Evolutionary conservation across 2,888 invertebrate genomes (phyloP), one percentile per base, ranked within the genome.

Genomic region (Agrilus cyanescens): DNA sequence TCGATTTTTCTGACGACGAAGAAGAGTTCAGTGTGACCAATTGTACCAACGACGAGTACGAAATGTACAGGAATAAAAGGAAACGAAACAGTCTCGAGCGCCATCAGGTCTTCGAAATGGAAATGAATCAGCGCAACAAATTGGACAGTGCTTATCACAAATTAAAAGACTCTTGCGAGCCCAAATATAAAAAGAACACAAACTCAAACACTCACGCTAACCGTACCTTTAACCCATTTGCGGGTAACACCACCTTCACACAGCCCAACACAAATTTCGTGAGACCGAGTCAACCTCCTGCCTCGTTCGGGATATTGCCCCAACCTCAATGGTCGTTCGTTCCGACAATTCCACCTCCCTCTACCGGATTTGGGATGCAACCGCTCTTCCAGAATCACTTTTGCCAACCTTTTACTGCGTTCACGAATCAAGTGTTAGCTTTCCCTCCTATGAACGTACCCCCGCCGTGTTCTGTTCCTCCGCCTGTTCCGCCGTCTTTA

Each of bases 1-100:
- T 80, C 1, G 90, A 90, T 25, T 91, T 76, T 65, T 94, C 93
- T 0, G 93, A 93, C 61, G 94, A 94, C 60, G 94, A 94, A 56
- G 76, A 82, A 46, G 93, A 93, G 58, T 43, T 43, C 25, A 15
- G 59, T 56, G 42, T 41, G 8, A 45, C 43, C 6, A 40, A 43
- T 4, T 40, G 46, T 14, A 18, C 15, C 40, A 66, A 65, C 0
- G 29, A 44, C 32, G 44, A 44, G 12, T 16, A 43, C 36, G 37
- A 43, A 32, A 35, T 32, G 4, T 39, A 41, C 12, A 39, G 38
- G 12, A 43, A 44, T 13, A 51, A 50, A 36, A 51, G 53, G 12
- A 55, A 57, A 32, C 58, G 57, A 38, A 53, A 53, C 44, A 57
- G 60, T 38, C 41, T 54, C 16, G 60, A 62, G 45, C 56, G 61